These are phyloP conservation scores for Drosophila pruinosa DNA, from an alignment of 1,140 invertebrate genomes.

Conservation along the genomic window DNA sequence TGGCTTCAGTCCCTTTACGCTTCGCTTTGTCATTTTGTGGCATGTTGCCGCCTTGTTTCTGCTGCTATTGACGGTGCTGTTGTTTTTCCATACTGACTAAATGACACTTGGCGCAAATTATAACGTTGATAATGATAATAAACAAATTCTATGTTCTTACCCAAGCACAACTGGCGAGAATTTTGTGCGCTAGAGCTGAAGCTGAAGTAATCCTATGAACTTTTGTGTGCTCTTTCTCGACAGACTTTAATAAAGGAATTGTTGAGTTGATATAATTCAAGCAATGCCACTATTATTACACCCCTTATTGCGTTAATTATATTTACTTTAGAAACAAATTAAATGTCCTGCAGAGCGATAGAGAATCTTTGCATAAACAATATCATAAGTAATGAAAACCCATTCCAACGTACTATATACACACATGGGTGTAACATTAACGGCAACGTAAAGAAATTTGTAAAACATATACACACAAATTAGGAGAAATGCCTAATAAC, in stretches of 20 bases:
- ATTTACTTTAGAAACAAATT: neutral
- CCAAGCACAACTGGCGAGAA: neutral
- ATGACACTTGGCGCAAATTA: slow-evolving; percentile 74
- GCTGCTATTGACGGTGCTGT: neutral
- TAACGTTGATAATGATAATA: slow-evolving; percentile 76
- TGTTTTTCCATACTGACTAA: slow-evolving; percentile 45
- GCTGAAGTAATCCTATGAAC: slow-evolving; percentile 45
- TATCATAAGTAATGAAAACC: neutral
- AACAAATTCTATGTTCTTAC: slow-evolving; percentile 58
- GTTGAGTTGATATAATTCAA: neutral
- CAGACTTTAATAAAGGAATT: neutral
- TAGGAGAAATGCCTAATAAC: slow-evolving; percentile 67
- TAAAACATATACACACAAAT: slow-evolving; percentile 61
- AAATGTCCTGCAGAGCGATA: neutral
- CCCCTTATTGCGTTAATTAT: neutral
- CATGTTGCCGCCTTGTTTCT: slow-evolving; percentile 61
- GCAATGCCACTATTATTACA: neutral
- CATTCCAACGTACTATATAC: neutral
- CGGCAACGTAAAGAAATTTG: slow-evolving; percentile 47
- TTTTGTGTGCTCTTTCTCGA: neutral
- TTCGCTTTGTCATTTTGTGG: slow-evolving; percentile 73
- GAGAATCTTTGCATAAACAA: neutral
- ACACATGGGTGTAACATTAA: neutral
- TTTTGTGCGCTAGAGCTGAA: neutral
- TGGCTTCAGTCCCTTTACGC: slow-evolving; percentile 53